Percentiles rank a stretch among this genome's conserved stretches.
Evolutionary conservation across 2,888 invertebrate genomes (phyloP).

Genomic region (Cheilosia scutellata): DNA sequence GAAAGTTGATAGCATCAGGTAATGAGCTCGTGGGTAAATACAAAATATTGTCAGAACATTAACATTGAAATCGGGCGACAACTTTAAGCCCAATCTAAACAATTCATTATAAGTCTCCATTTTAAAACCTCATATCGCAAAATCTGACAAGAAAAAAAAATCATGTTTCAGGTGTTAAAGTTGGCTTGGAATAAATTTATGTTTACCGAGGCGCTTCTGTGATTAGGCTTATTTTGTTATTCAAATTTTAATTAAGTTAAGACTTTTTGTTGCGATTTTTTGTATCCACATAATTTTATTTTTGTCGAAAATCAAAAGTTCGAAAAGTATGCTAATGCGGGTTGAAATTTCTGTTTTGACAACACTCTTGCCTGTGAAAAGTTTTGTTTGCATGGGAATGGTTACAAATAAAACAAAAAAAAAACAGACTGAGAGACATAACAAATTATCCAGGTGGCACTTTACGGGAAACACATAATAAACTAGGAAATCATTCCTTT

Average conservation of each 20-base stretch:
- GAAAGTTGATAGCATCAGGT: no score
- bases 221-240: background rate
- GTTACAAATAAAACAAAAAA: background rate
- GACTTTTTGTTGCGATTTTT: background rate
- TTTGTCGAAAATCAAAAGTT: conserved; percentile 20
- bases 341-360: conserved; percentile 6
- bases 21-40: no score
- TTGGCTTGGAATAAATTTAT: background rate
- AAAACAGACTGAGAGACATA: background rate
- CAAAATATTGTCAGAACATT: no score
- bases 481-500: background rate
- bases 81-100: no score
- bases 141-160: background rate
- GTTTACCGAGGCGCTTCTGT: conserved; percentile 11
- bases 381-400: background rate
- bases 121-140: background rate
- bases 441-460: background rate
- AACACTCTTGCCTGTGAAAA: background rate
- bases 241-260: conserved; percentile 18
- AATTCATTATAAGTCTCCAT: no score
- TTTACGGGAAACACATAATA: background rate
- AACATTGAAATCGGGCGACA: no score
- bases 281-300: background rate
- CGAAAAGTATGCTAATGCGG: conserved; percentile 9
- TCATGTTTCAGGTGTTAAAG: background rate